phyloP scores from a whole-genome alignment of 2,113 vertebrate species.

The Pogonocichla stellata region DNA sequence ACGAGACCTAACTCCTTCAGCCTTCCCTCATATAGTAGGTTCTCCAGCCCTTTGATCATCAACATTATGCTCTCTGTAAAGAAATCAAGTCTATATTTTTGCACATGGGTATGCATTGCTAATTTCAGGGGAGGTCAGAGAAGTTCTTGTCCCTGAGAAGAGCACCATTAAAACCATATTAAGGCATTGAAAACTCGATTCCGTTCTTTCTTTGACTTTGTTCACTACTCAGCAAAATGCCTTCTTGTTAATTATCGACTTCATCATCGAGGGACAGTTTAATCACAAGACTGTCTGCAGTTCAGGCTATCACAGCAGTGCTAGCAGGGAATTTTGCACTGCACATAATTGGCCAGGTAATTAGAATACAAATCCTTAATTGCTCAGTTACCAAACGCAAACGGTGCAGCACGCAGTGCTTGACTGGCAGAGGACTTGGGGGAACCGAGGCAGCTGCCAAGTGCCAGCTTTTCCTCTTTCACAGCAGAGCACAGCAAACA shows the following conservation, averaged over 20 bases:
- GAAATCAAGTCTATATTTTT: neutral
- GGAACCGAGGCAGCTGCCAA: neutral
- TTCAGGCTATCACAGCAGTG: conserved; percentile 21
- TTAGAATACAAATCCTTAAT: conserved; percentile 54
- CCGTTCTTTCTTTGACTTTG: conserved; percentile 49
- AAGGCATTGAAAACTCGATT: neutral
- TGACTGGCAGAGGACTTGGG: neutral
- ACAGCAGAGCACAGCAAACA: neutral
- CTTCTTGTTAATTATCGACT: conserved; percentile 56
- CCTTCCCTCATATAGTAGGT: neutral
- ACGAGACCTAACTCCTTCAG: neutral
- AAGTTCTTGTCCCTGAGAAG: neutral
- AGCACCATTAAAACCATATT: conserved; percentile 33
- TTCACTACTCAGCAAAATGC: conserved; percentile 52
- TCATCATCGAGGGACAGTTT: conserved; percentile 52
- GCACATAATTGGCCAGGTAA: conserved; percentile 57
- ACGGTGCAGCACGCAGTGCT: neutral
- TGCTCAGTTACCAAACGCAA: conserved; percentile 29
- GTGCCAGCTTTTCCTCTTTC: neutral
- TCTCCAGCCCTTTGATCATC: neutral
- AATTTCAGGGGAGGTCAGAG: conserved; percentile 11
- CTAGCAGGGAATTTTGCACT: neutral
- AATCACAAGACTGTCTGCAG: conserved; percentile 52
- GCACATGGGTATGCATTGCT: neutral
- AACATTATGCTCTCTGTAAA: neutral